Base-by-base conservation (phyloP, 2,113 vertebrate species). In the Pogonocichla stellata region DNA sequence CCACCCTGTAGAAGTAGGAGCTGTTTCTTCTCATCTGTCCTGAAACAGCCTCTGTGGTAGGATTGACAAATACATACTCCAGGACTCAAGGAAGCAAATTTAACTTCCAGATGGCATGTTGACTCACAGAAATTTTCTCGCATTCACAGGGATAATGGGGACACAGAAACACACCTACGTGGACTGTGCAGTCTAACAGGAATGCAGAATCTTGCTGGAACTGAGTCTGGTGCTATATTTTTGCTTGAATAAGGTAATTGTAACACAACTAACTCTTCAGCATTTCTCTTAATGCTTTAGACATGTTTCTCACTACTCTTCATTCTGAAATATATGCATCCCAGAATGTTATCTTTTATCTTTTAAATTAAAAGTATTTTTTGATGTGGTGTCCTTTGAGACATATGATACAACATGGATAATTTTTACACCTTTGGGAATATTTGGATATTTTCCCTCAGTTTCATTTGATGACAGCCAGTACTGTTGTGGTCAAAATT, bases 111-210 rank as follows among this genome's bases (percentile, higher is more conserved):
- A 50, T 80, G 51, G 66, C 28, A 47, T 69, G 42, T 23, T 75
- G 70, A 56, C 57, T 87, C 36, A 42, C 38, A 36, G 25, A 61
- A 88, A 64, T 40, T 4, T 73, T 72, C 51, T 83, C 4, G 3
- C 8, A 58, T 56, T 40, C 15, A 24, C 0, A 1, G 47, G 61
- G 57, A 42, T 70, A 34, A 28, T 9, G 43, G 34, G 38, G 9
- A 11, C 38, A n/a, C 0, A 10, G 43, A 56, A 79, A 28, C 54
- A 38, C 47, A 66, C 23, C 42, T 88, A 8, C 0, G 0, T 66
- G 58, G 28, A 20, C 57, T 42, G 26, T 14, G 10, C 12, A 26
- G 25, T 60, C 66, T 51, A 74, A 64, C 33, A 25, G 25, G 60
- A 71, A 54, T 7, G 6, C 20, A 8, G 42, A 42, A 66, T 11